Evolutionary conservation across 30 jellyfish, hydroid and myxozoan genomes (phyloP), one percentile per base, ranked within the genome.

Genomic region (Aurelia coerulea): DNA sequence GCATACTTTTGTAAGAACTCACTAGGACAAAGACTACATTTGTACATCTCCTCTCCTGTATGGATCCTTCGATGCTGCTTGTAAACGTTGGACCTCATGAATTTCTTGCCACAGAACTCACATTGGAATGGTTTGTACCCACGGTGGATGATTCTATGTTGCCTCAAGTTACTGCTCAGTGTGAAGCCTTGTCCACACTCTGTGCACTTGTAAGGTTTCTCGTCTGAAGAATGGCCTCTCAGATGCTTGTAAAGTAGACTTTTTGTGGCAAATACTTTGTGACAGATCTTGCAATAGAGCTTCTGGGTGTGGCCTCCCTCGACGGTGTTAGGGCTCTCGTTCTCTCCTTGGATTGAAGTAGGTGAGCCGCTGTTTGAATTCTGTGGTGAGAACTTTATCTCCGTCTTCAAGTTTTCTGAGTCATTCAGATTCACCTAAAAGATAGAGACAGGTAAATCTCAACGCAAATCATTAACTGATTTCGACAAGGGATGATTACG

Each of bases 101-200:
- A 95, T 74, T 95, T 95, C 88, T 95, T 95, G 72, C 99, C 99
- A 53, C 99, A 95, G 75, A 83, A 95, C 80, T 95, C 99, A 50
- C 99, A 95, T 66, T 95, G 99, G 56, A 95, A 95, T 11, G 99
- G 99, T 74, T 95, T 95, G 84, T 95, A 95, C 29, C 99, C 99
- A 23, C 99, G 88, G 66, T 95, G 99, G 64, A 95, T 95, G 34
- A 95, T 95, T 9, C 99, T 81, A 63, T 95, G 99, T 70, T 95
- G 99, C 52, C 99, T 79, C 73, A 95, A 87, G 74, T 95, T 95
- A 85, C 99, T 95, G 84, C 99, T 95, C 64, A 95, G 81, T 10
- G 99, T 95, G 84, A 95, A 95, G 17, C 99, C 99, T 89, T 95
- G 99, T 5, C 99, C 99, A 46, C 99, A 95, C 56, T 95, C 99